Percentiles rank a stretch among this genome's conserved stretches.
Evolutionary conservation across 2,888 invertebrate genomes (phyloP).

Genomic region (Ennomos erosarius): DNA sequence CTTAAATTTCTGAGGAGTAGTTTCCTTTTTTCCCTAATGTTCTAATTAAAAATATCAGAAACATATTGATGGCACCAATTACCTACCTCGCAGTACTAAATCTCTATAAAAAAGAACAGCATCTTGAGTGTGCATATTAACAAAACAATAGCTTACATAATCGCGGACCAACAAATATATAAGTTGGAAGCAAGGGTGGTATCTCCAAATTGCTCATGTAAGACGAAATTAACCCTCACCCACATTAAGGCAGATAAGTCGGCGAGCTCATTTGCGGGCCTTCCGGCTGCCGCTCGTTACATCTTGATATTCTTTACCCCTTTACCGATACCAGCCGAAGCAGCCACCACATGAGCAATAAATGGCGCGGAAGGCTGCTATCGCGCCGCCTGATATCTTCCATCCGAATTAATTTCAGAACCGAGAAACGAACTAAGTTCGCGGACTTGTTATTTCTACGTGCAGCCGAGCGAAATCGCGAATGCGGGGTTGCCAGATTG

Average conservation of each 20-base stretch:
- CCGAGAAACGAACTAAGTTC: slow-evolving; percentile 80
- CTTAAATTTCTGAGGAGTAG: too few species aligned
- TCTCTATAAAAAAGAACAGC: slow-evolving; percentile 27
- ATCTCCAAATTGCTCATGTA: slow-evolving; percentile 84
- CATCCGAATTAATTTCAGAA: slow-evolving; percentile 84
- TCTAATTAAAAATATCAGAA: too few species aligned
- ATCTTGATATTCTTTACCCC: slow-evolving; percentile 86
- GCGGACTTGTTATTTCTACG: slow-evolving; percentile 83
- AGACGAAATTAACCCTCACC: slow-evolving; percentile 84
- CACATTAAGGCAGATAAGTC: slow-evolving; percentile 84
- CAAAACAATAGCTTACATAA: slow-evolving; percentile 47
- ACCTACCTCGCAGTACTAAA: slow-evolving; percentile 4
- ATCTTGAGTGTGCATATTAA: slow-evolving; percentile 35
- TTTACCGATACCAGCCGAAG: slow-evolving; percentile 81
- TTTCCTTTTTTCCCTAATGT: too few species aligned
- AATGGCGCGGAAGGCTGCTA: slow-evolving; percentile 84
- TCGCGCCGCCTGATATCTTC: slow-evolving; percentile 83
- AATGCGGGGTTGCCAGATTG: slow-evolving; percentile 17
- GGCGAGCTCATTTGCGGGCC: slow-evolving; percentile 85
- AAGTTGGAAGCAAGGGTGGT: slow-evolving; percentile 67
- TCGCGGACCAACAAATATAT: slow-evolving; percentile 65
- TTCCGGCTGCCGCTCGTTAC: slow-evolving; percentile 83
- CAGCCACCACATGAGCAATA: slow-evolving; percentile 84
- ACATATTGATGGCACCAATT: too few species aligned
- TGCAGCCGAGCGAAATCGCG: slow-evolving; percentile 65